A percentile compares a stretch with the other conserved stretches of the same genome.
Conservation (phyloP, 2,888 invertebrate genomes). For the Drosophila anomalata region DNA sequence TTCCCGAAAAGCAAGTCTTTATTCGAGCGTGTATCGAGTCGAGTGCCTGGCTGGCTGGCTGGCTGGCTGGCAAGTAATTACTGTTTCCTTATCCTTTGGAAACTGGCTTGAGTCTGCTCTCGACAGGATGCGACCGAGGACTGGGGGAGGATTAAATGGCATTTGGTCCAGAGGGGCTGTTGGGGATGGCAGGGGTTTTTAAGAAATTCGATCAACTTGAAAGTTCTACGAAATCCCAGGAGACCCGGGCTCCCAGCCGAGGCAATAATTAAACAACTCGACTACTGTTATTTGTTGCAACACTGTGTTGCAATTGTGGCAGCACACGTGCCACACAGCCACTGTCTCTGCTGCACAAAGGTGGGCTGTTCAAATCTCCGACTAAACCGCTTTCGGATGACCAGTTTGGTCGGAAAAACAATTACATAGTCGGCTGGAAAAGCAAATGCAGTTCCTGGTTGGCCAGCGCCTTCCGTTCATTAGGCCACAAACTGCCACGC, state of each 20-base stretch:
- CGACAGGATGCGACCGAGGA: not conserved
- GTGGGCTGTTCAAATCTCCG: not conserved
- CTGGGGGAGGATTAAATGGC: not conserved
- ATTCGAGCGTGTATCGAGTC: not conserved
- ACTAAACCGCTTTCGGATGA: too few species aligned
- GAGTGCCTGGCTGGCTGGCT: not conserved
- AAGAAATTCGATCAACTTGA: not conserved
- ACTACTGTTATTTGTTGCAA: too few species aligned
- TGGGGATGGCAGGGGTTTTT: not conserved
- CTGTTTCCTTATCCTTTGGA: not conserved
- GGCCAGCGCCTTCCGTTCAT: not conserved
- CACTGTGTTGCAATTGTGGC: not conserved
- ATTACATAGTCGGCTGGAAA: too few species aligned
- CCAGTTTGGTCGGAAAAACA: too few species aligned
- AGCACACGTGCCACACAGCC: not conserved
- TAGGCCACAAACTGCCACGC: not conserved
- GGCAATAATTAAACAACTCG: too few species aligned
- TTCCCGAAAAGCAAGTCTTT: not conserved
- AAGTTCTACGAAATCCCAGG: not conserved
- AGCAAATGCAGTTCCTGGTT: not conserved
- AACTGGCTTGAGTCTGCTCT: not conserved
- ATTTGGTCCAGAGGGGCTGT: not conserved
- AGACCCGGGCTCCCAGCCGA: too few species aligned
- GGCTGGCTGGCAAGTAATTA: slow-evolving; percentile 7
- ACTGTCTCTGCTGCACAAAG: not conserved